Evolutionary conservation across 2,888 invertebrate species (phyloP), one percentile per base, ranked within the genome.

Genomic region (Lasioglossum villosulum): DNA sequence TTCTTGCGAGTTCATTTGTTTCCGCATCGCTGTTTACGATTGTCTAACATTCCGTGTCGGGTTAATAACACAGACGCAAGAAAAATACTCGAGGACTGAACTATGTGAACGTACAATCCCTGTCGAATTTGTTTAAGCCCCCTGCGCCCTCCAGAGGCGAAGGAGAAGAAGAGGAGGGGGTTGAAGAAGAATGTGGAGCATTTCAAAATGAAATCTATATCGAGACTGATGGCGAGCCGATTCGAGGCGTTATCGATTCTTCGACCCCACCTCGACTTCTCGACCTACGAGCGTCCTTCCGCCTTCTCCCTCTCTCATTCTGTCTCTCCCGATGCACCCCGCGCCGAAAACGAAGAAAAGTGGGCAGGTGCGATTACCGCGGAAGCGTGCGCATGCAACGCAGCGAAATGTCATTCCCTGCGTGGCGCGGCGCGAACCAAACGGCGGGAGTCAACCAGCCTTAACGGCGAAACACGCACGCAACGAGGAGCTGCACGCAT

Each of bases 331-430:
- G 63, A 63, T 63, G 63, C 63, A 16, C 63, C 63, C 63, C 63
- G 63, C 10, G 68, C 37, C 68, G 68, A 68, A 34, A 66, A 16
- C 75, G 71, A 59, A 37, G 12, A 66, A 66, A 66, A 66, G 52
- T 30, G 87, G 91, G 93, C 94, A 94, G 93, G 93, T 94, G 94
- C 92, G 92, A 92, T 93, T 93, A 91, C 90, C 90, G 92, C 90
- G 89, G 90, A 92, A 92, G 90, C 92, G 92, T 90, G 91, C 90
- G 89, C 91, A 89, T 90, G 92, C 92, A 92, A 90, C 90, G 89
- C 89, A 82, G 88, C 90, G 83, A 93, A 94, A 92, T 94, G 94
- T 93, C 94, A 94, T 91, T 93, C 91, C 90, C 87, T 88, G 87
- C 74, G 75, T 63, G 34, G 79, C 78, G 72, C 82, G 86, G 80